Evolutionary conservation across 2,888 invertebrate species (phyloP).

Genomic region (Notocelia uddmanniana): DNA sequence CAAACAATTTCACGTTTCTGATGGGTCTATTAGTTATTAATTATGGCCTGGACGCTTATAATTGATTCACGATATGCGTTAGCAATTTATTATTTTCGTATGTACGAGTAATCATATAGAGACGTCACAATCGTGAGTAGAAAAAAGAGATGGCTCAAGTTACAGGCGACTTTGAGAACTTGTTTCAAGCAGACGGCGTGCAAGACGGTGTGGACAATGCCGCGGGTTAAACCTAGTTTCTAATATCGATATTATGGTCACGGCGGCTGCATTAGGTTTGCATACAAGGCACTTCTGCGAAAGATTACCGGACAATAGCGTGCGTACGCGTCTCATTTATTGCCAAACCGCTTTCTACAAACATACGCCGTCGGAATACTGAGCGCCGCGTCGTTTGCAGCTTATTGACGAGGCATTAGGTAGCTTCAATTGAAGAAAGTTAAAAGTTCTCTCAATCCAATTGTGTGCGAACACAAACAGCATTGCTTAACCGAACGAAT

Average conservation of each 20-base stretch:
- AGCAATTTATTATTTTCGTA: constrained; percentile 21
- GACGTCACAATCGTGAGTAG: constrained; percentile 20
- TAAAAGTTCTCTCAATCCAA: constrained; percentile 32
- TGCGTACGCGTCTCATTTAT: constrained; percentile 75
- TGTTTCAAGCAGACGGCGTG: constrained; percentile 3
- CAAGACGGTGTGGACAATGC: constrained; percentile 13
- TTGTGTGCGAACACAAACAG: constrained; percentile 17
- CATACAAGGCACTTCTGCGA: constrained; percentile 80
- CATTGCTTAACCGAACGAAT: not conserved
- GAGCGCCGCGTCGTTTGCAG: constrained; percentile 61
- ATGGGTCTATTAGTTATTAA: constrained; percentile 39
- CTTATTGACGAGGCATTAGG: constrained; percentile 55
- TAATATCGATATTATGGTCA: constrained; percentile 67
- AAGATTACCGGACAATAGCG: constrained; percentile 82
- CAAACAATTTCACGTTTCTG: constrained; percentile 38
- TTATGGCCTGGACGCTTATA: constrained; percentile 26
- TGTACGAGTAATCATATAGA: too few species aligned
- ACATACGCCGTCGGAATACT: constrained; percentile 74
- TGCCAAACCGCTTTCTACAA: constrained; percentile 85
- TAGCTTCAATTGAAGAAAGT: constrained; percentile 45
- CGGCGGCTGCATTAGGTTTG: constrained; percentile 69
- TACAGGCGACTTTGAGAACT: constrained; percentile 1
- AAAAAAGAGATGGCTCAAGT: constrained; percentile 5
- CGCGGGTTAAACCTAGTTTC: constrained; percentile 42
- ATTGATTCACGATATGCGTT: constrained; percentile 32